These are phyloP conservation scores for Hyppa rectilinea DNA, from an alignment of 2,888 invertebrate genomes.

Conservation along the genomic window DNA sequence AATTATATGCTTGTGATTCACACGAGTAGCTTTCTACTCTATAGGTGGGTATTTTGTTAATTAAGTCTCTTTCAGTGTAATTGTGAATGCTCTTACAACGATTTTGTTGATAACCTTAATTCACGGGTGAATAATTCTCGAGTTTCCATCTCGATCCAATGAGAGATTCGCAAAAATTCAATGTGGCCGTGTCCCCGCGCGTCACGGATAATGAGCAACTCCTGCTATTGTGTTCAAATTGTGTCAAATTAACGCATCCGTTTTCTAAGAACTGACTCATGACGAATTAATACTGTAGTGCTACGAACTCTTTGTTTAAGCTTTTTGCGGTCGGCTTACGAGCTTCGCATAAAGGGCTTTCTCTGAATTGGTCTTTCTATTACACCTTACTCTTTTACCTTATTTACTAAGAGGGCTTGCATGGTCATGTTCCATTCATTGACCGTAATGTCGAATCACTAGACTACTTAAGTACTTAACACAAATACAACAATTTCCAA, in stretches of 20 bases:
- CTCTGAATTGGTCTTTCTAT: slow-evolving; percentile 47
- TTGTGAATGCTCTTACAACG: slow-evolving; percentile 12
- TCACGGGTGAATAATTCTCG: slow-evolving; percentile 51
- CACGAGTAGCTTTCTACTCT: slow-evolving; percentile 24
- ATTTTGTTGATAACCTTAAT: slow-evolving; percentile 42
- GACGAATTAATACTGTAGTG: slow-evolving; percentile 46
- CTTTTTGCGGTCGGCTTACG: slow-evolving; percentile 53
- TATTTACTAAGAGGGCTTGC: slow-evolving; percentile 1
- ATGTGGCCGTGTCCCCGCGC: slow-evolving; percentile 47
- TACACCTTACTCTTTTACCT: slow-evolving; percentile 16
- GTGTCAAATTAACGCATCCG: slow-evolving; percentile 70
- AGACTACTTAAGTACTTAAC: slow-evolving; percentile 18
- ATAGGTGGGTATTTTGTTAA: slow-evolving; percentile 6
- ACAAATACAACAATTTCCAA: slow-evolving; percentile 33
- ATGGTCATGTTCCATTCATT: slow-evolving; percentile 17
- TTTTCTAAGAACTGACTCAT: slow-evolving; percentile 67
- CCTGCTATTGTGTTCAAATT: slow-evolving; percentile 67
- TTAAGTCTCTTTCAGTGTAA: not conserved
- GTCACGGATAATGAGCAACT: slow-evolving; percentile 63
- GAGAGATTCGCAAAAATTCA: slow-evolving; percentile 59
- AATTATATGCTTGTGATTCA: slow-evolving; percentile 25
- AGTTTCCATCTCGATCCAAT: slow-evolving; percentile 50
- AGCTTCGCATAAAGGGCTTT: slow-evolving; percentile 44
- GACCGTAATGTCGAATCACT: slow-evolving; percentile 16
- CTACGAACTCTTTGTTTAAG: slow-evolving; percentile 40